Evolutionary conservation across 2,113 vertebrate genomes (phyloP), one percentile per base, ranked within the genome.

Genomic region (Callionymus lyra): DNA sequence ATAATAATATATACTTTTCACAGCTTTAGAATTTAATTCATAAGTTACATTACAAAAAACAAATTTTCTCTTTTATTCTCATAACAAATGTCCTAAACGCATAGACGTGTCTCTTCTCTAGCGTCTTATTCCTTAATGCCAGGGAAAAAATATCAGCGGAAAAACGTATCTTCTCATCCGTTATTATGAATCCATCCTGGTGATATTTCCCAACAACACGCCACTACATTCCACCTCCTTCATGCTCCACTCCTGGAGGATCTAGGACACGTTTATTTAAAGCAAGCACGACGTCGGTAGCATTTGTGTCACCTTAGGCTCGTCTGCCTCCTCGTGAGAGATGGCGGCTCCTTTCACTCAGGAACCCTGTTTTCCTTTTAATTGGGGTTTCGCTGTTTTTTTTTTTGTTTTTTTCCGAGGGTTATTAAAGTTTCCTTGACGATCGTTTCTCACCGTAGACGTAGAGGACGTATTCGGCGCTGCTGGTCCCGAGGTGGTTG

Each of bases 401-500:
- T 2, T 10, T 4, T 50, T 56, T 35, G 10, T 4, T 16, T n/a
- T 12, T 9, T n/a, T 10, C 6, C 16, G 11, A 17, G n/a, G n/a
- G n/a, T 6, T 16, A 11, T 34, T n/a, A 2, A 9, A 33, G 3
- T n/a, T n/a, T n/a, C n/a, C n/a, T n/a, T n/a, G n/a, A n/a, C n/a
- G 9, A 37, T 37, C 12, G 16, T 37, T 37, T 15, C 95, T 93
- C 74, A 99, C 95, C 95, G n/a, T 95, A 92, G 50, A 99, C 91
- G 50, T 92, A 94, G 75, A 99, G 90, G 41, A 91, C 86, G 34
- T 96, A 99, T 49, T 98, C 92, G 56, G 88, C 93, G 6, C 85
- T 91, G 86, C 87, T 97, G 69, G 88, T 88, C 47, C 95, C 95
- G 42, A 99, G 92, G 76, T 90, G 87, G 59, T 99, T 99, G 66